These are phyloP conservation scores for Corydoras maculifer DNA, from an alignment of 2,113 vertebrate species.

Conservation along the genomic window DNA sequence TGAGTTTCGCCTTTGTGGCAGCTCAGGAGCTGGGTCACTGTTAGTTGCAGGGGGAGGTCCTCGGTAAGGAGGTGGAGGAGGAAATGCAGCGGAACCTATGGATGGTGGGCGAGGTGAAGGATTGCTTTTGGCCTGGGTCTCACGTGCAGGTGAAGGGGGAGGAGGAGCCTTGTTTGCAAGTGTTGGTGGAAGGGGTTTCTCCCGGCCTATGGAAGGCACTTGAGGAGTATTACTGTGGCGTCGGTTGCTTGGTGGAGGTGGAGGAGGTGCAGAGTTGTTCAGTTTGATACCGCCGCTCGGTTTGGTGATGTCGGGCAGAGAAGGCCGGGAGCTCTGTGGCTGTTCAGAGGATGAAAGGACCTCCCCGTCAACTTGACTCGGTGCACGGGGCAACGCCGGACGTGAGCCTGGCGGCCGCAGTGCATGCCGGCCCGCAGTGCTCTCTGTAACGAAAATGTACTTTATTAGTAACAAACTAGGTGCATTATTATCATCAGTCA, in stretches of 20 bases:
- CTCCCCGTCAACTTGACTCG: slow-evolving; percentile 64
- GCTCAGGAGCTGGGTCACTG: slow-evolving; percentile 81
- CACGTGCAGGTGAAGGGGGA: slow-evolving; percentile 62
- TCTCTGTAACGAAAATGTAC: slow-evolving; percentile 58
- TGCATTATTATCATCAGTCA: no score
- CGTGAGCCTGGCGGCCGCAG: slow-evolving; percentile 73
- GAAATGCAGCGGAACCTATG: slow-evolving; percentile 66
- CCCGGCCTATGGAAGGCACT: slow-evolving; percentile 50
- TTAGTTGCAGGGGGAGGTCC: slow-evolving; percentile 75
- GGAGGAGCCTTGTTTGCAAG: slow-evolving; percentile 60
- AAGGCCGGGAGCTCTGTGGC: slow-evolving; percentile 68
- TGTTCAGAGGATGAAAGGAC: slow-evolving; percentile 66
- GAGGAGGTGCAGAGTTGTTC: slow-evolving; percentile 80
- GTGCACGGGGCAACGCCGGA: slow-evolving; percentile 70
- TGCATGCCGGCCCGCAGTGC: slow-evolving; percentile 68
- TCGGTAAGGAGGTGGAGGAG: slow-evolving; percentile 78
- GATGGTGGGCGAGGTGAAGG: slow-evolving; percentile 68
- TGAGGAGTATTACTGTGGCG: slow-evolving; percentile 50
- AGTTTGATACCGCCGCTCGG: slow-evolving; percentile 69
- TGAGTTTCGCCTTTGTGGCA: slow-evolving; percentile 92
- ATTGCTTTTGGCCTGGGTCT: slow-evolving; percentile 61
- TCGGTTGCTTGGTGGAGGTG: slow-evolving; percentile 77
- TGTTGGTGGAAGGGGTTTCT: slow-evolving; percentile 69
- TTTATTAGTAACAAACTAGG: no score
- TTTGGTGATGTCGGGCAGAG: slow-evolving; percentile 80